Percentiles rank a stretch among this genome's conserved stretches.
Evolutionary conservation across 1,140 invertebrate genomes (phyloP).

Genomic region (Leptonema lineaticorne): DNA sequence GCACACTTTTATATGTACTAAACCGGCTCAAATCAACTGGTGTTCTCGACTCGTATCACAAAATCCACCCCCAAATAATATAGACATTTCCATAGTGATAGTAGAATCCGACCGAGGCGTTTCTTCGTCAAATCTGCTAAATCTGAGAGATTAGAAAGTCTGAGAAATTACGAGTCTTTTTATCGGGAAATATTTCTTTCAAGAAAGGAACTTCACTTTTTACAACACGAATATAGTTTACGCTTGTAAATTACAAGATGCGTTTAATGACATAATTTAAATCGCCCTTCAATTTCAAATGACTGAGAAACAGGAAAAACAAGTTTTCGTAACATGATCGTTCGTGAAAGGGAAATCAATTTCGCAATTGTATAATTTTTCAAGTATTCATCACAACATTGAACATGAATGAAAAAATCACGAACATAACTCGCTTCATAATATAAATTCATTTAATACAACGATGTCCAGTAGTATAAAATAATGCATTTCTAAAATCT

Average conservation of each 20-base stretch:
- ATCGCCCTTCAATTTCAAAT: constrained; percentile 29
- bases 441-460: no score
- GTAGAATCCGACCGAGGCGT: neutral
- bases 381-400: no score
- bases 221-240: no score
- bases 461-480: no score
- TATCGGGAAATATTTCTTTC: no score
- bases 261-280: constrained; percentile 24
- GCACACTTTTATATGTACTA: neutral
- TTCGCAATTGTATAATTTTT: constrained; percentile 5
- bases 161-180: neutral
- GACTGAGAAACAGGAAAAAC: constrained; percentile 29
- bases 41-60: neutral
- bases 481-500: no score
- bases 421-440: no score
- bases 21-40: constrained; percentile 13
- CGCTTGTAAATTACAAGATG: neutral
- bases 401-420: no score
- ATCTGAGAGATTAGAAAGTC: neutral
- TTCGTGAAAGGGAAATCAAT: constrained; percentile 27
- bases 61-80: neutral
- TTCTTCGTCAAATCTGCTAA: neutral
- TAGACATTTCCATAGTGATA: neutral
- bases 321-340: constrained; percentile 11
- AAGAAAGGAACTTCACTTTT: no score